A percentile compares a stretch with the other conserved stretches of the same genome.
These are phyloP conservation scores for Lethenteron camtschaticum DNA, from an alignment of 2,113 vertebrate species.

Conservation along the genomic window DNA sequence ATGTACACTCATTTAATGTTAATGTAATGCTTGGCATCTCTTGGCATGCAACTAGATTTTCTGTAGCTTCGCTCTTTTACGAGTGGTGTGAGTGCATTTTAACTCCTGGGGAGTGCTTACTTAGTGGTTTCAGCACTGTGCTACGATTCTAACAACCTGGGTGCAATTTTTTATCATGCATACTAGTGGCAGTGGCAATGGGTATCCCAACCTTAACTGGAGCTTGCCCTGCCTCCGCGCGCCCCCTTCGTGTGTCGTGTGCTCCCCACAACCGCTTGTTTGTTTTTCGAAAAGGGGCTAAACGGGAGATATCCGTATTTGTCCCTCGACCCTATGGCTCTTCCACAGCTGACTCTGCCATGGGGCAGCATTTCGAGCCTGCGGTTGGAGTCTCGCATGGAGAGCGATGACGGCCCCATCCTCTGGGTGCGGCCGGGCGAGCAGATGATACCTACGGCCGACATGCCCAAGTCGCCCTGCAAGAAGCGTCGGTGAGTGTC, in stretches of 20 bases:
- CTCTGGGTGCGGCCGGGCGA: slow-evolving; percentile 97
- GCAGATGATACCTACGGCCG: slow-evolving; percentile 94
- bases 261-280: slow-evolving; percentile 3
- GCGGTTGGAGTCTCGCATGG: slow-evolving; percentile 51
- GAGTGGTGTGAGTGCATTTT: too few relatives aligned
- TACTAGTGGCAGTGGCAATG: not conserved
- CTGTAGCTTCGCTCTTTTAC: too few relatives aligned
- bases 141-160: not conserved
- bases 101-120: too few relatives aligned
- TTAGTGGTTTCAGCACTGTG: not conserved
- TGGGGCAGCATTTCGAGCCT: slow-evolving; percentile 84
- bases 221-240: too few relatives aligned
- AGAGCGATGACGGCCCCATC: slow-evolving; percentile 89
- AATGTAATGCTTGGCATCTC: too few relatives aligned
- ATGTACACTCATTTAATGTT: too few relatives aligned
- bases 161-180: not conserved
- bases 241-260: too few relatives aligned
- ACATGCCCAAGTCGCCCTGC: slow-evolving; percentile 97
- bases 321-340: slow-evolving; percentile 9
- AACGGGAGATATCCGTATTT: slow-evolving; percentile 18
- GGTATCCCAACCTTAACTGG: not conserved
- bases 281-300: slow-evolving; percentile 12
- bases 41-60: too few relatives aligned
- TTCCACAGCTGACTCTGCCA: slow-evolving; percentile 51
- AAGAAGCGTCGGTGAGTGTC: slow-evolving; percentile 24